Base-by-base conservation (phyloP, 2,113 vertebrate species). In the Pteruthius melanotis region DNA sequence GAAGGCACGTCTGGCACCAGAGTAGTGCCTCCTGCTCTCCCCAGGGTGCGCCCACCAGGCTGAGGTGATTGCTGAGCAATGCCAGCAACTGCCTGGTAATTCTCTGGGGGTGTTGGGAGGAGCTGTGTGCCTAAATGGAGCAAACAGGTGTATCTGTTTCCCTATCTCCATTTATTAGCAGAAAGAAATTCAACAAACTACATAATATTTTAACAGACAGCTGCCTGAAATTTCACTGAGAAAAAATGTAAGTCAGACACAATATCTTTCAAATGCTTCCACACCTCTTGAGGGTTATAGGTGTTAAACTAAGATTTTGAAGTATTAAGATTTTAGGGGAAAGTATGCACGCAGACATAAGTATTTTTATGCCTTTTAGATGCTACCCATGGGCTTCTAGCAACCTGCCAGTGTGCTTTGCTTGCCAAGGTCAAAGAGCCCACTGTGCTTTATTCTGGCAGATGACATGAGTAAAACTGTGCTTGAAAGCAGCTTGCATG, bases 321-420 rank as follows among this genome's bases (percentile, higher is more conserved):
- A 8, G 3, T 24, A n/a, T 40, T 66, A 44, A 22, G 22, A 22
- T 53, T 76, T 72, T 79, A 2, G 2, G 7, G 17, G 18, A 7
- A 76, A 31, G 6, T 15, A 54, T 50, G 21, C 18, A 17, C 7
- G 12, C 12, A 18, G 23, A 26, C 44, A 68, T 66, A 79, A 71
- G 79, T 84, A 85, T 82, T 89, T 93, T 52, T 47, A 53, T 61
- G 39, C 35, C 45, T 82, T 70, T 92, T 72, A 45, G 56, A 35
- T 60, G 53, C 40, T 60, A 52, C 66, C 18, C 31, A 13, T 45
- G 47, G n/a, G 21, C 18, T 93, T 75, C 65, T 45, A 42, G 47
- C 20, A 84, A 42, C 18, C 27, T 47, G 13, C 30, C 24, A 3
- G 18, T 20, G 13, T 54, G 27, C 66, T 95, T 91, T 89, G 31